phyloP scores from a whole-genome alignment of 2,797 vertebrate species.

The Acanthis flammea region DNA sequence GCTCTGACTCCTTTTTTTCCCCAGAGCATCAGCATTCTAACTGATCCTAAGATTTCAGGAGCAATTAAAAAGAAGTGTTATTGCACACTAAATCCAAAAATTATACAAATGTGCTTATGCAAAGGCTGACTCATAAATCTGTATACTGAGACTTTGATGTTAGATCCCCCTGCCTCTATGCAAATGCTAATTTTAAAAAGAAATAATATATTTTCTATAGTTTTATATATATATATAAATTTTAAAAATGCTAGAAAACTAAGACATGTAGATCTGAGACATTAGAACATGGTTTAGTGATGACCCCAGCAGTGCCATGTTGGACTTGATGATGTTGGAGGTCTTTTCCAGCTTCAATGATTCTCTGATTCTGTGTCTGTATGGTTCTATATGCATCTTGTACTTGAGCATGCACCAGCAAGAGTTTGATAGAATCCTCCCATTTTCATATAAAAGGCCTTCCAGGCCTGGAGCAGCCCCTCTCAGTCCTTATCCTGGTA shows the following conservation, averaged over 20 bases:
- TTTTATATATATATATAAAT: background rate
- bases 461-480: background rate
- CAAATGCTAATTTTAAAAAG: accelerated
- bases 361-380: background rate
- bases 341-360: background rate
- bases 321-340: background rate
- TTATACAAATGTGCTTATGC: background rate
- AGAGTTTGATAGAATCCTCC: background rate
- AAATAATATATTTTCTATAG: background rate
- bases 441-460: background rate
- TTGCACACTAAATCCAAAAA: background rate
- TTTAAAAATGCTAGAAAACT: accelerated
- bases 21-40: background rate
- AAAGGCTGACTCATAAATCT: background rate
- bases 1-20: background rate
- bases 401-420: background rate
- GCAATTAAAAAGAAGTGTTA: background rate
- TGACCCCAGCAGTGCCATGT: background rate
- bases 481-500: background rate
- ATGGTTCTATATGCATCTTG: background rate
- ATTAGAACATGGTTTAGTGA: background rate
- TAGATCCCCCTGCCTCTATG: background rate
- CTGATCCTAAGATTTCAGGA: background rate
- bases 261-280: background rate
- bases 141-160: background rate